Percentiles rank a stretch among this genome's conserved stretches.
phyloP scores from a whole-genome alignment of 2,113 vertebrate genomes.

The Amphilophus citrinellus region DNA sequence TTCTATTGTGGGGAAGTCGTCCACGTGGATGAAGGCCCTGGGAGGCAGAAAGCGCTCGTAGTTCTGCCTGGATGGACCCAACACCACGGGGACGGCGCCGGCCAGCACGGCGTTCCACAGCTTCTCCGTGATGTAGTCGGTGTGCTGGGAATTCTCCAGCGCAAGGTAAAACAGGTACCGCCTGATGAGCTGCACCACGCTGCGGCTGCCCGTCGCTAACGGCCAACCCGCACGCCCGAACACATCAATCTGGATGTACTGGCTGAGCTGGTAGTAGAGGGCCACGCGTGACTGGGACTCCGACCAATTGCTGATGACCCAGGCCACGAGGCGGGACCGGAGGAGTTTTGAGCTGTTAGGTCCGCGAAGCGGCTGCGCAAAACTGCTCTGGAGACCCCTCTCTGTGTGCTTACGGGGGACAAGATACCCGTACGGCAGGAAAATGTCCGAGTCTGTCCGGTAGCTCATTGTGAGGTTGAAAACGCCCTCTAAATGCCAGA shows the following conservation, averaged over 20 bases:
- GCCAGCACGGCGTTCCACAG: constrained; percentile 91
- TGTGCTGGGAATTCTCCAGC: constrained; percentile 94
- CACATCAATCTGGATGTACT: constrained; percentile 85
- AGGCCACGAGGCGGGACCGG: constrained; percentile 86
- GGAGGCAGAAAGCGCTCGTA: constrained; percentile 92
- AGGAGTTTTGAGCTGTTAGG: constrained; percentile 38
- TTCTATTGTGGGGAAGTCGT: constrained; percentile 87
- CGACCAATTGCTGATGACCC: constrained; percentile 94
- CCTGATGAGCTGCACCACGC: constrained; percentile 79
- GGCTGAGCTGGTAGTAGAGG: constrained; percentile 84
- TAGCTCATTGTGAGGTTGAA: constrained; percentile 95
- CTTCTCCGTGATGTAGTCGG: constrained; percentile 96
- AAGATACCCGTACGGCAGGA: constrained; percentile 91
- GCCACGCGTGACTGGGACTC: constrained; percentile 86
- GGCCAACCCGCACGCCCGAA: constrained; percentile 81
- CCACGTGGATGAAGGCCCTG: constrained; percentile 92
- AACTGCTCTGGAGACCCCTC: too few species aligned
- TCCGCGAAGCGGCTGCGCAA: neutral
- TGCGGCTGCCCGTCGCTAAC: constrained; percentile 55
- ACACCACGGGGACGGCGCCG: constrained; percentile 87
- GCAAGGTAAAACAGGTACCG: constrained; percentile 95
- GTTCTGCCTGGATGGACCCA: constrained; percentile 88
- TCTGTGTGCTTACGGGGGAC: constrained; percentile 17
- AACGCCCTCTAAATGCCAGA: constrained; percentile 74
- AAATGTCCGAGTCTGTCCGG: constrained; percentile 87